Evolutionary conservation across 30 jellyfish, hydroid and myxozoan species (phyloP).

Genomic region (Chrysaora quinquecirrha): DNA sequence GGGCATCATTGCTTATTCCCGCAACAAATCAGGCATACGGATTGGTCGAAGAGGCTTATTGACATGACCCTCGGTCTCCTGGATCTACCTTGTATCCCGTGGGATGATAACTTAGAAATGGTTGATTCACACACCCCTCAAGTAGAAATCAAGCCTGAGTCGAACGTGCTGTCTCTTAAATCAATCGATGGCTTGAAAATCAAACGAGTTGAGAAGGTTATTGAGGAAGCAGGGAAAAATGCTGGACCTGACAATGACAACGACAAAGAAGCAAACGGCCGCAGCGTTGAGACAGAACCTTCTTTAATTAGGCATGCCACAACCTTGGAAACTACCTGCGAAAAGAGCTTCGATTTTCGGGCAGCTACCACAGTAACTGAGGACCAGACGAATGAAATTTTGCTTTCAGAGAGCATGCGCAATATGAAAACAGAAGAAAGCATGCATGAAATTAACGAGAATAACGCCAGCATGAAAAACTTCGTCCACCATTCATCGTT

Average conservation of each 20-base stretch:
- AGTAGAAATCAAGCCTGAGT: conserved; percentile 36
- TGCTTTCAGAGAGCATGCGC: background rate
- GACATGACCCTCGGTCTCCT: conserved; percentile 33
- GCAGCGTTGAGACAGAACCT: too few species aligned
- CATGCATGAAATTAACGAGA: too few species aligned
- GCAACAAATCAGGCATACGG: conserved; percentile 41
- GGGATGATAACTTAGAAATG: conserved; percentile 40
- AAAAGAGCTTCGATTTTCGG: too few species aligned
- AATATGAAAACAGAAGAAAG: background rate
- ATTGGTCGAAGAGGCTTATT: conserved; percentile 36
- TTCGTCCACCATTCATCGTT: too few species aligned
- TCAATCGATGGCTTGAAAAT: conserved; percentile 4
- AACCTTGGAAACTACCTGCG: too few species aligned
- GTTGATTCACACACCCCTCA: conserved; percentile 21
- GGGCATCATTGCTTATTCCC: conserved; percentile 58
- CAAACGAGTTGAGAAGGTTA: conserved; percentile 6
- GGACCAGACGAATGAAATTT: background rate
- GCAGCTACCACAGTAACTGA: background rate
- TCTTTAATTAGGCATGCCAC: too few species aligned
- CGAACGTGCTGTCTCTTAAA: conserved; percentile 14
- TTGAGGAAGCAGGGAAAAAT: background rate
- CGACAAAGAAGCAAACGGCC: too few species aligned
- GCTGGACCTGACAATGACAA: too few species aligned
- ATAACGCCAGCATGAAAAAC: too few species aligned
- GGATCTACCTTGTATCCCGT: conserved; percentile 32